These are phyloP conservation scores for Echinometra lucunter DNA, from an alignment of 53 echinoderm and acorn worm species.

Conservation along the genomic window DNA sequence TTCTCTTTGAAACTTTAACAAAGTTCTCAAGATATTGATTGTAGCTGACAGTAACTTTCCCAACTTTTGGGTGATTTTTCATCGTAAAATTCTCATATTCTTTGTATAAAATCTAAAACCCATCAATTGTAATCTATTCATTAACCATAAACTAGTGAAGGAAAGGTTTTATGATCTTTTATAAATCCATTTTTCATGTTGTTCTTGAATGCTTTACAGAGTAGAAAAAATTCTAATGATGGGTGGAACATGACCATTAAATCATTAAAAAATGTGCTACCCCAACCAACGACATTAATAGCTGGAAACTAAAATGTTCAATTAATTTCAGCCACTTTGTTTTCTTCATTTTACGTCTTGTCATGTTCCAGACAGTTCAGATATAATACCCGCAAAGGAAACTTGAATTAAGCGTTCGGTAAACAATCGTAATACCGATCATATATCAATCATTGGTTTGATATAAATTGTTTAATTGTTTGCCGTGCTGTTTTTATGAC, in stretches of 20 bases:
- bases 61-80: background rate
- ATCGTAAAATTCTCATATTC: background rate
- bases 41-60: background rate
- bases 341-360: constrained; percentile 18
- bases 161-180: background rate
- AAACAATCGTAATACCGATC: constrained; percentile 59
- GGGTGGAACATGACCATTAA: background rate
- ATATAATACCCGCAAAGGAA: background rate
- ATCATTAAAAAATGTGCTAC: background rate
- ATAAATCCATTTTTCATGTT: background rate
- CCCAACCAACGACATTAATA: background rate
- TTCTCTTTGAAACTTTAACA: too few relatives aligned
- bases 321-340: background rate
- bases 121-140: background rate
- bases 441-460: constrained; percentile 63
- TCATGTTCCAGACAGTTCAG: background rate
- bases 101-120: background rate
- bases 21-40: too few relatives aligned
- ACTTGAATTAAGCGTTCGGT: constrained; percentile 36
- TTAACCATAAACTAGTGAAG: background rate
- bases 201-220: background rate
- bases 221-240: background rate
- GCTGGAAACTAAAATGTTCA: background rate
- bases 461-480: constrained; percentile 51
- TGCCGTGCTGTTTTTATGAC: background rate